Base-by-base conservation (phyloP, 2,888 invertebrate genomes). In the Homarus gammarus region DNA sequence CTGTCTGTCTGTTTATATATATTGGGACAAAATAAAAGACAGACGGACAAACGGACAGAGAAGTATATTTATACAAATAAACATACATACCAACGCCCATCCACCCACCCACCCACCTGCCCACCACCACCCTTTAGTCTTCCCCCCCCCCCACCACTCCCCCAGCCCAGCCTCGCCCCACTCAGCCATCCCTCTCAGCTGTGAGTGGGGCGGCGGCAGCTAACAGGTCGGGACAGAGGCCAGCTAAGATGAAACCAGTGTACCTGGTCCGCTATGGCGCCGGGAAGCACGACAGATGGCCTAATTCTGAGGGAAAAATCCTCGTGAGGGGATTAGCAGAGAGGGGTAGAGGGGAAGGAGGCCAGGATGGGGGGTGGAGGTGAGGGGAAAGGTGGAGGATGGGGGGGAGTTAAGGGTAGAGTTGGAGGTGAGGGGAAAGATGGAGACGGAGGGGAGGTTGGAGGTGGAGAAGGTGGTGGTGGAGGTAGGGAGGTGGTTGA, bases 201-300 rank as follows among this genome's bases (percentile, higher is more conserved):
- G n/a, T n/a, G n/a, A n/a, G n/a, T n/a, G n/a, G n/a, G 51, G 51
- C 18, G 15, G 56, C 18, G 56, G 56, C 27, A 27, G 64, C 27
- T 12, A 44, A 44, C 44, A 64, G 73, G 73, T 73, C 44, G 40
- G 22, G 73, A 73, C 33, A n/a, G 2, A 51, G 56, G 44, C 12
- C 64, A 64, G 51, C 68, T 85, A 85, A 85, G 84, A 85, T 77
- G 84, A 77, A 85, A 85, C 33, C 77, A 49, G 61, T 85, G 84
- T 85, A 85, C 84, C 84, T 85, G 84, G 73, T 49, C 36, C 64
- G 27, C 33, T 61, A 64, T 40, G 68, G 81, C 40, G 64, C 44
- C 36, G 84, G 73, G 77, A 44, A 56, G 38, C 61, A 44, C 77
- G 77, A 85, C 84, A 85, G 84, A 85, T 85, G 84, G 84, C 84